Conservation (phyloP, 1,140 invertebrate genomes). For the Pollicipes pollicipes region DNA sequence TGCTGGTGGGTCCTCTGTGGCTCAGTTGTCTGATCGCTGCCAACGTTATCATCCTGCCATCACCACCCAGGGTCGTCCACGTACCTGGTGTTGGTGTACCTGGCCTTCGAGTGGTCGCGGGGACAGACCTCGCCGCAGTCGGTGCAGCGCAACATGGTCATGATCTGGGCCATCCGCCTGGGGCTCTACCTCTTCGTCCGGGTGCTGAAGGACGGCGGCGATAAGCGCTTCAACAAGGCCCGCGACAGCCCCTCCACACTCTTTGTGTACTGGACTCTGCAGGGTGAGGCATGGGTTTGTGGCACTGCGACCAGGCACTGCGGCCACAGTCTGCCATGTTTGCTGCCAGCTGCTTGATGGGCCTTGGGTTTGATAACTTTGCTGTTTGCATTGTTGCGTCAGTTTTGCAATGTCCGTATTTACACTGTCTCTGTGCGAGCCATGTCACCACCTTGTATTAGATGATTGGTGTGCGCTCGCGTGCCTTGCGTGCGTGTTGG, state of each 20-base stretch:
- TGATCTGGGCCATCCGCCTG: constrained; percentile 28
- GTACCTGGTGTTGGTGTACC: constrained; percentile 23
- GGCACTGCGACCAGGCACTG: no score
- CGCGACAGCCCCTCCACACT: constrained; percentile 23
- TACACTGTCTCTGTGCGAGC: no score
- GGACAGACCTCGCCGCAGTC: constrained; percentile 21
- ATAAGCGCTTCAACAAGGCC: constrained; percentile 26
- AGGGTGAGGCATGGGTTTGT: no score
- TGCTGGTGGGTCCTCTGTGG: no score
- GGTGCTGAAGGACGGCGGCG: constrained; percentile 26
- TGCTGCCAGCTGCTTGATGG: no score
- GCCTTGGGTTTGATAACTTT: no score
- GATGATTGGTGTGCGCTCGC: not conserved
- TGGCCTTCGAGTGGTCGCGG: constrained; percentile 22
- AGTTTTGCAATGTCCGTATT: no score
- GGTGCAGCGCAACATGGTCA: constrained; percentile 26
- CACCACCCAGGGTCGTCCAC: constrained; percentile 21
- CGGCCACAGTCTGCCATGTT: no score
- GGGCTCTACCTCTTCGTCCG: constrained; percentile 28
- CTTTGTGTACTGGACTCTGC: constrained; percentile 28
- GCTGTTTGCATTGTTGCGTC: no score
- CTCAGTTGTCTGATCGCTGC: no score
- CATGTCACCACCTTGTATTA: no score
- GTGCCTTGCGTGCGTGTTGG: not conserved
- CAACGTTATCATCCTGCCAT: no score